phyloP scores from a whole-genome alignment of 1,140 invertebrate species.

The Lycorma delicatula region DNA sequence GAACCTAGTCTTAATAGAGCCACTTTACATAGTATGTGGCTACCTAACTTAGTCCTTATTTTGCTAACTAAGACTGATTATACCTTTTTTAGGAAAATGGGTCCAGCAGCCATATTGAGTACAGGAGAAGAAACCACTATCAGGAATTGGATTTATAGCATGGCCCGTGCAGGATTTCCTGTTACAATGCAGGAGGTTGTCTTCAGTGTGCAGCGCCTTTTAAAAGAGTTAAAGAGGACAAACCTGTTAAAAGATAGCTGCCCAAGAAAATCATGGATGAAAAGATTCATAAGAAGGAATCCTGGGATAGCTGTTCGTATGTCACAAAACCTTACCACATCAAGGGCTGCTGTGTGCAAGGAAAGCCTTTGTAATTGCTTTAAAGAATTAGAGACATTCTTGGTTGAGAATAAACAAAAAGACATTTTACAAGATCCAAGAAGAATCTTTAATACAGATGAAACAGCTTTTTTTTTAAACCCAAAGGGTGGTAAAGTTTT shows the following conservation, averaged over 20 bases:
- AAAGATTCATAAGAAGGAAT: constrained; percentile 32
- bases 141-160: background rate
- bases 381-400: constrained; percentile 26
- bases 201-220: background rate
- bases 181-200: background rate
- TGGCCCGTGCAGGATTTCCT: background rate
- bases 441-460: constrained; percentile 21
- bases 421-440: constrained; percentile 22
- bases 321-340: constrained; percentile 25
- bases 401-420: constrained; percentile 20
- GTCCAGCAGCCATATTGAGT: too few relatives aligned
- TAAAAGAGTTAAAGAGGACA: background rate
- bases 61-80: too few relatives aligned
- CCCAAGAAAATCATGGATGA: constrained; percentile 33
- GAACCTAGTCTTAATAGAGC: too few relatives aligned
- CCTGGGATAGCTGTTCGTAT: constrained; percentile 10
- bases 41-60: too few relatives aligned
- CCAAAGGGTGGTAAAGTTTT: constrained; percentile 12
- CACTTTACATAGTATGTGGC: too few relatives aligned
- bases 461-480: constrained; percentile 16
- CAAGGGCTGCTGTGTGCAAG: constrained; percentile 26
- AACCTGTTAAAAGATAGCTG: constrained; percentile 27
- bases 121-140: background rate
- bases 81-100: too few relatives aligned
- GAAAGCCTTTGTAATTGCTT: constrained; percentile 31